phyloP scores from a whole-genome alignment of 2,113 vertebrate genomes.

The Bubo scandiacus region DNA sequence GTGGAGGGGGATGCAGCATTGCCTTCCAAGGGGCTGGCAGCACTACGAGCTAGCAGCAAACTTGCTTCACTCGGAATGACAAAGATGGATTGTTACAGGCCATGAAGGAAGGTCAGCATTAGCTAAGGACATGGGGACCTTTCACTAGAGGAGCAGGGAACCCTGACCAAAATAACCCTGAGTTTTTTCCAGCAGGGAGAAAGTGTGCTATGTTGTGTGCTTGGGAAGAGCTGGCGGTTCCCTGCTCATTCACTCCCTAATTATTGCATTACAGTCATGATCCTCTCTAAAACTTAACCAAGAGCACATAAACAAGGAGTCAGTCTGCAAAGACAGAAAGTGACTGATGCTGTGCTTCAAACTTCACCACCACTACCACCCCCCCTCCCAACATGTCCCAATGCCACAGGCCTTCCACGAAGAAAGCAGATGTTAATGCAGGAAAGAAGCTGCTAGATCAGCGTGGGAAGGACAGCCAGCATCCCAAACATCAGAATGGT shows the following conservation, averaged over 20 bases:
- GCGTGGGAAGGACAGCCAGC: neutral
- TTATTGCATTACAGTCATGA: neutral
- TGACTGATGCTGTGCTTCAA: neutral
- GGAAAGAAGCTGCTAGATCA: neutral
- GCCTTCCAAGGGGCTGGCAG: conserved; percentile 13
- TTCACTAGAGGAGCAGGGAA: conserved; percentile 10
- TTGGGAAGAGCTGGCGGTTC: neutral
- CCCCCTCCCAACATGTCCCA: neutral
- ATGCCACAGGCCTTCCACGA: neutral
- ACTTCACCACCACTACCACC: neutral
- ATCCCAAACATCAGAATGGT: neutral
- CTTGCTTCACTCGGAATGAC: conserved; percentile 10
- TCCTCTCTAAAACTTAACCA: conserved; percentile 6
- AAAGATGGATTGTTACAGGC: neutral
- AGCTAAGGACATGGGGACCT: neutral
- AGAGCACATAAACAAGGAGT: neutral
- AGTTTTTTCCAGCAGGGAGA: conserved; percentile 60
- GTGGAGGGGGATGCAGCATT: conserved; percentile 19
- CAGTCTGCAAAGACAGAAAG: neutral
- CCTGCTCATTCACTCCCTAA: neutral
- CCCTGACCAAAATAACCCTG: conserved; percentile 34
- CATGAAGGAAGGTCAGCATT: neutral
- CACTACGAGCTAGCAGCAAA: neutral
- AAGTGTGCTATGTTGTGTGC: conserved; percentile 14
- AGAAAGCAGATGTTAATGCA: neutral